A percentile compares a stretch with the other conserved stretches of the same genome.
Conservation (phyloP, 1,140 invertebrate species). For the Metaphire vulgaris region DNA sequence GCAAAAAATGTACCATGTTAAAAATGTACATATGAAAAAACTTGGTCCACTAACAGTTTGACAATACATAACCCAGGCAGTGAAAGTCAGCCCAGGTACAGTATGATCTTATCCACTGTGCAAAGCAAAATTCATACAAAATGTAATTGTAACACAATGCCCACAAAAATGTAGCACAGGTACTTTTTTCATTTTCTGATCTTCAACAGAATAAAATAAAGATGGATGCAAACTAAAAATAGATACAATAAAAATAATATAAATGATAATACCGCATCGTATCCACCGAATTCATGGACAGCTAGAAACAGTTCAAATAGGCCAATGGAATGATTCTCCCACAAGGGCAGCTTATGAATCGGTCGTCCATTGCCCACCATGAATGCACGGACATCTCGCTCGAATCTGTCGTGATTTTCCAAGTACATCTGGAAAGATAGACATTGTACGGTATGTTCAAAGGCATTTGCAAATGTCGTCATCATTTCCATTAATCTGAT, state of each 20-base stretch:
- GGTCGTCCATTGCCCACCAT: neutral
- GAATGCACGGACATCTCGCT: neutral
- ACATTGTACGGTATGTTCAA: neutral
- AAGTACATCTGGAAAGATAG: neutral
- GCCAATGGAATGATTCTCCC: neutral
- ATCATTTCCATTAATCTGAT: neutral
- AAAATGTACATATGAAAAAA: no score
- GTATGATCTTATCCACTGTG: neutral
- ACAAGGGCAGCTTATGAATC: neutral
- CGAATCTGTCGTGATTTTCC: neutral
- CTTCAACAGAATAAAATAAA: neutral
- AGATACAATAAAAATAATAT: neutral
- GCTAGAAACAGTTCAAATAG: neutral
- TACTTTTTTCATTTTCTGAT: no score
- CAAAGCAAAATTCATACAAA: neutral
- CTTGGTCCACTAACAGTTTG: neutral
- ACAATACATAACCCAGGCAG: neutral
- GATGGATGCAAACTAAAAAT: neutral
- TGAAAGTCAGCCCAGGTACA: neutral
- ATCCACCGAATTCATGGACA: neutral
- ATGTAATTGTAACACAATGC: neutral
- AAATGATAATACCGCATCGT: neutral
- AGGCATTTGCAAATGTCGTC: neutral
- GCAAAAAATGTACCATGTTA: no score
- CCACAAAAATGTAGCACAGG: no score